phyloP scores from a whole-genome alignment of 2,797 vertebrate genomes.

The Percopsis omiscomaycus region DNA sequence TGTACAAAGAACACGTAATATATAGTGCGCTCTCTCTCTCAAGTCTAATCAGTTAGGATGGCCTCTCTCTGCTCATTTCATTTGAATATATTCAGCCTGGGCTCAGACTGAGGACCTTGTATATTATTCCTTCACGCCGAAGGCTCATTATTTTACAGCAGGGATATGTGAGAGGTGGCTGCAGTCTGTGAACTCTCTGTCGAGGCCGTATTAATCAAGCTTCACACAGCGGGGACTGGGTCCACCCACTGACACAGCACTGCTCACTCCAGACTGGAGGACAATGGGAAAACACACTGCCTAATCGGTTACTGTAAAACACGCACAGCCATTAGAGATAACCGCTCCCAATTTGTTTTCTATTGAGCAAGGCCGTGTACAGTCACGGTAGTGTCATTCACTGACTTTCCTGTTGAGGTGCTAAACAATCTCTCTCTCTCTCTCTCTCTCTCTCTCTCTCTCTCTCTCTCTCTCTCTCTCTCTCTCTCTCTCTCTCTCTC shows the following conservation, averaged over 20 bases:
- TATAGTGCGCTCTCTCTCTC: slow-evolving; percentile 66
- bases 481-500: slow-evolving; percentile 1
- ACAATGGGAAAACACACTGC: slow-evolving; percentile 72
- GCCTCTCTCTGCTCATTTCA: slow-evolving; percentile 80
- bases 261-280: slow-evolving; percentile 75
- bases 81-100: slow-evolving; percentile 82
- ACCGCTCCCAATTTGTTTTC: slow-evolving; percentile 19
- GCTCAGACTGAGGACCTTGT: slow-evolving; percentile 78
- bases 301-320: slow-evolving; percentile 33
- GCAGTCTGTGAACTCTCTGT: slow-evolving; percentile 84
- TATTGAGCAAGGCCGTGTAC: not conserved
- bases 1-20: slow-evolving; percentile 65
- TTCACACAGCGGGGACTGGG: slow-evolving; percentile 81
- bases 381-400: not conserved
- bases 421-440: too few relatives aligned
- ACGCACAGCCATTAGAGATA: slow-evolving; percentile 28
- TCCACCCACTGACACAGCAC: slow-evolving; percentile 73
- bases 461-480: not conserved
- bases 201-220: slow-evolving; percentile 89
- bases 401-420: not conserved
- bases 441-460: too few relatives aligned
- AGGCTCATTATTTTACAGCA: slow-evolving; percentile 92
- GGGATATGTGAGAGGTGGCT: slow-evolving; percentile 81
- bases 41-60: slow-evolving; percentile 82
- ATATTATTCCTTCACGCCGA: slow-evolving; percentile 87